Percentiles rank a stretch among this genome's conserved stretches.
Evolutionary conservation across 2,888 invertebrate genomes (phyloP).

Genomic region (Heteromyza rotundicornis): DNA sequence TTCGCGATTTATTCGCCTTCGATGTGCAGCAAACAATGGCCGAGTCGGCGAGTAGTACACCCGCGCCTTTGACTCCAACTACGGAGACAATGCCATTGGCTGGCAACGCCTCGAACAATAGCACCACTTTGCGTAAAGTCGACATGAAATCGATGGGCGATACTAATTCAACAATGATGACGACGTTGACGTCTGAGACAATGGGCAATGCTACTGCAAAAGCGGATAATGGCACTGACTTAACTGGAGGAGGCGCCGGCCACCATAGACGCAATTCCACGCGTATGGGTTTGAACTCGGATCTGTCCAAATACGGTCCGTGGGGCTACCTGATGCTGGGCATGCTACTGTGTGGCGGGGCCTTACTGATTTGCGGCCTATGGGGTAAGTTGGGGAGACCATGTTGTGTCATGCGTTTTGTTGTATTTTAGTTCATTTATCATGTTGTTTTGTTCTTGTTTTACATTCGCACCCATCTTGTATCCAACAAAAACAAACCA

Average conservation of each 20-base stretch:
- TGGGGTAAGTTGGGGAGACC: slow-evolving; percentile 67
- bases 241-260: slow-evolving; percentile 24
- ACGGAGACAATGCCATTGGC: too few relatives aligned
- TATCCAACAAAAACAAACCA: slow-evolving; percentile 18
- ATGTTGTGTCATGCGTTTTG: not conserved
- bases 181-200: not conserved
- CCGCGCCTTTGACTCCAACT: not conserved
- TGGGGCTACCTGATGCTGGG: slow-evolving; percentile 78
- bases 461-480: not conserved
- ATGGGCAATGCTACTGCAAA: slow-evolving; percentile 8
- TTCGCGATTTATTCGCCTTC: slow-evolving; percentile 56
- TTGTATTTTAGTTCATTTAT: not conserved
- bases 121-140: slow-evolving; percentile 48
- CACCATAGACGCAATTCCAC: slow-evolving; percentile 55
- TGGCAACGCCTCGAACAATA: slow-evolving; percentile 21
- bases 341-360: slow-evolving; percentile 73
- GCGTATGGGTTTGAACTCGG: slow-evolving; percentile 64
- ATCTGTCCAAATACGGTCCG: slow-evolving; percentile 73
- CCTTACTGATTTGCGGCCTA: slow-evolving; percentile 73
- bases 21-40: slow-evolving; percentile 48
- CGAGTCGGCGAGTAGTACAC: slow-evolving; percentile 23
- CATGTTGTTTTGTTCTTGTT: slow-evolving; percentile 3
- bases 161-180: not conserved
- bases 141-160: slow-evolving; percentile 39
- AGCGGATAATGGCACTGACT: slow-evolving; percentile 7